Evolutionary conservation across 2,113 vertebrate species (phyloP).

Genomic region (Periophthalmodon schlosseri): DNA sequence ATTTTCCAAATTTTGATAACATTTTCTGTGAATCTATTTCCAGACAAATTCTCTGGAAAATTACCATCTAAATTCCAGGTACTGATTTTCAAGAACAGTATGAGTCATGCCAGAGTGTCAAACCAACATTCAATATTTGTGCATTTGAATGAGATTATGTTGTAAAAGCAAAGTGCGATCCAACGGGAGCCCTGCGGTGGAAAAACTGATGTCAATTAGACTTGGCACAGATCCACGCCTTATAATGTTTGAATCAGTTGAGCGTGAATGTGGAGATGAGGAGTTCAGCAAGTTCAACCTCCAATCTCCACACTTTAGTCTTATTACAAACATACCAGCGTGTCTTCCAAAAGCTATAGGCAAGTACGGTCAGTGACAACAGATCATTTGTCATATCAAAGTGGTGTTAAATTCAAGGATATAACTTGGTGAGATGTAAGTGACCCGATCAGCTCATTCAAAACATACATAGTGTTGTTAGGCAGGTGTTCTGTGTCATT

Average conservation of each 20-base stretch:
- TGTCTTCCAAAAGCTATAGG: constrained; percentile 40
- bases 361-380: constrained; percentile 36
- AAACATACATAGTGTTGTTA: constrained; percentile 31
- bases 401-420: constrained; percentile 32
- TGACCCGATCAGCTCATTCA: constrained; percentile 12
- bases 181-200: constrained; percentile 50
- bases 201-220: constrained; percentile 65
- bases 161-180: constrained; percentile 48
- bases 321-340: constrained; percentile 48
- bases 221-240: constrained; percentile 63
- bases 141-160: constrained; percentile 57
- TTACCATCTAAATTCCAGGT: neutral
- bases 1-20: neutral
- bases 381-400: constrained; percentile 40
- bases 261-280: constrained; percentile 58
- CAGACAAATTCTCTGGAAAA: neutral
- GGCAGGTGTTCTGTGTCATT: constrained; percentile 6
- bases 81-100: neutral
- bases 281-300: constrained; percentile 70
- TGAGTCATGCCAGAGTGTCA: constrained; percentile 33
- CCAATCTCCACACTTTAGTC: constrained; percentile 66
- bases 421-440: constrained; percentile 23
- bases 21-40: neutral
- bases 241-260: constrained; percentile 58
- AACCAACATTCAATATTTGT: constrained; percentile 55